Evolutionary conservation across 2,113 vertebrate genomes (phyloP).

Genomic region (Trematomus loennbergii): DNA sequence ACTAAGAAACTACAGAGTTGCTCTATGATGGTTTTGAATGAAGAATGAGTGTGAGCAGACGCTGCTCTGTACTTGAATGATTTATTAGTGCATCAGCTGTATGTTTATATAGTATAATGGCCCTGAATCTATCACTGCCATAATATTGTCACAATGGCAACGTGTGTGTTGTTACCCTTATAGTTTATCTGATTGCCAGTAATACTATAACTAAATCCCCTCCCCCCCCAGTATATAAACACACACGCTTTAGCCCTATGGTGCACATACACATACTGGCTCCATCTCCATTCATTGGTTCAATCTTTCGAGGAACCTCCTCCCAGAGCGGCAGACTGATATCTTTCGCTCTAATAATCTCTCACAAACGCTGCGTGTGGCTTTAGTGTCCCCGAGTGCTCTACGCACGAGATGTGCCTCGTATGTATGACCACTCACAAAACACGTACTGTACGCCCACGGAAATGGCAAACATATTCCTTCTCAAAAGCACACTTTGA

Average conservation of each 20-base stretch:
- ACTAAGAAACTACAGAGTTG: background rate
- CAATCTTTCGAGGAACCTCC: constrained; percentile 81
- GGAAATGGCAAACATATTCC: background rate
- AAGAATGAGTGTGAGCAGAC: constrained; percentile 49
- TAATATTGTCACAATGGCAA: constrained; percentile 51
- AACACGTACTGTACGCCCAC: background rate
- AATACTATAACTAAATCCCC: constrained; percentile 44
- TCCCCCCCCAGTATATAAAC: constrained; percentile 21
- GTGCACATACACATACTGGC: constrained; percentile 60
- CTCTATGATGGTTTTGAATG: background rate
- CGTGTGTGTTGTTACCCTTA: constrained; percentile 52
- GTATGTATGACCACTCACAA: too few relatives aligned
- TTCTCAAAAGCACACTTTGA: background rate
- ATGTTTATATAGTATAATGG: constrained; percentile 62
- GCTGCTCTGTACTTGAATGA: constrained; percentile 33
- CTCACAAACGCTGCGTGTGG: constrained; percentile 78
- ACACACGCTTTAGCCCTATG: constrained; percentile 47
- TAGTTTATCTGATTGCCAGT: constrained; percentile 42
- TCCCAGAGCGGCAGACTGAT: constrained; percentile 76
- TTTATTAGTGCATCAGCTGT: constrained; percentile 54
- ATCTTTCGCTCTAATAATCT: constrained; percentile 85
- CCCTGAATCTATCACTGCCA: constrained; percentile 65
- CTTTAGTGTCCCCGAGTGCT: constrained; percentile 71
- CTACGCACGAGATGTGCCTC: constrained; percentile 65
- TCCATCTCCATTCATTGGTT: constrained; percentile 54